These are phyloP conservation scores for Stichopus horrens DNA, from an alignment of 53 echinoderm and acorn worm species.

Conservation along the genomic window DNA sequence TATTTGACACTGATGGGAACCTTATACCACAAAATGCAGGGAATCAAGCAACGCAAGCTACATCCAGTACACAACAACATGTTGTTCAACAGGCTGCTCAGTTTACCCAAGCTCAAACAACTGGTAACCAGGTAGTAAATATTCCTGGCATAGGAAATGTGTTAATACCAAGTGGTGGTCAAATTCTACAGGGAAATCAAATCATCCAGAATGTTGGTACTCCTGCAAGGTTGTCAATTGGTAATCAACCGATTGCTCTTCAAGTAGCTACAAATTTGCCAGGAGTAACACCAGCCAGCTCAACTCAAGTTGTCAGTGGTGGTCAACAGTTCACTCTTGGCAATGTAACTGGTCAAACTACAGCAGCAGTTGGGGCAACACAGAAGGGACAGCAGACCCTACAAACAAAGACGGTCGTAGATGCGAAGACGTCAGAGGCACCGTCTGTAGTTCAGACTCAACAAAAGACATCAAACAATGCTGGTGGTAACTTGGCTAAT, in stretches of 20 bases:
- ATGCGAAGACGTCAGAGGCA: not conserved
- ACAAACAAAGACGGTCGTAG: slow-evolving; percentile 13
- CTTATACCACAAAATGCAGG: slow-evolving; percentile 70
- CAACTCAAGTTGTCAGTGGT: slow-evolving; percentile 12
- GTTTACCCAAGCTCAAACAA: slow-evolving; percentile 28
- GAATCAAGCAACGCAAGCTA: slow-evolving; percentile 35
- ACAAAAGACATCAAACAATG: not conserved
- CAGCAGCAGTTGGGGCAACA: not conserved
- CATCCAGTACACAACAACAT: slow-evolving; percentile 52
- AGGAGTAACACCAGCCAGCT: not conserved
- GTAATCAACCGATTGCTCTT: slow-evolving; percentile 70
- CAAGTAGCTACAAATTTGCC: slow-evolving; percentile 66
- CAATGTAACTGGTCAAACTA: slow-evolving; percentile 23
- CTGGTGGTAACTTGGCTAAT: not conserved
- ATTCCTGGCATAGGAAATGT: slow-evolving; percentile 34
- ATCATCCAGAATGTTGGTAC: slow-evolving; percentile 49
- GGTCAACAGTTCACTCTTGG: slow-evolving; percentile 32
- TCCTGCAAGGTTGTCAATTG: slow-evolving; percentile 54
- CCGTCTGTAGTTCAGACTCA: not conserved
- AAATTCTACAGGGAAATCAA: slow-evolving; percentile 34
- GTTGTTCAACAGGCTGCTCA: slow-evolving; percentile 42
- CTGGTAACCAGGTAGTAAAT: slow-evolving; percentile 13
- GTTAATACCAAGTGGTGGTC: slow-evolving; percentile 1
- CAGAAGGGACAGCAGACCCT: not conserved
- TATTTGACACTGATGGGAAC: slow-evolving; percentile 87